Conservation (phyloP, 2,888 invertebrate species). For the Tupiocoris notatus region DNA sequence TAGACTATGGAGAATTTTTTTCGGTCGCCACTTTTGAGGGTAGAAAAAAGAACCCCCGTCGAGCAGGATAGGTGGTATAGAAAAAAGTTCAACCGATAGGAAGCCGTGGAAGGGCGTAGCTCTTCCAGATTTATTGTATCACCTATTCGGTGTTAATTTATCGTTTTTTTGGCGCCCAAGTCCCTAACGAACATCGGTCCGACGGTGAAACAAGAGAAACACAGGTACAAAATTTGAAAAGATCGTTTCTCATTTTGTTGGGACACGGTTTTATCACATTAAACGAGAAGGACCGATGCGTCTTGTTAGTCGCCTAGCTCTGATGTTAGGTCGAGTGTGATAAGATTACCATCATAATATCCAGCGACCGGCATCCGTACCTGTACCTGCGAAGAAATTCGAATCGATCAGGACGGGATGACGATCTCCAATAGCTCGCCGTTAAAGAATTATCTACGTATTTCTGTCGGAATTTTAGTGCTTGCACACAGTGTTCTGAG, state of each 20-base stretch:
- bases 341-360: background rate
- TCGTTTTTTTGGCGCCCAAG: slow-evolving; percentile 10
- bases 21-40: background rate
- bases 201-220: slow-evolving; percentile 10
- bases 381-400: too few species aligned
- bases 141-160: slow-evolving; percentile 35
- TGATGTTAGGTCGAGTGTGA: too few species aligned
- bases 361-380: background rate
- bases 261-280: background rate
- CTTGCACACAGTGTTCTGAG: too few species aligned
- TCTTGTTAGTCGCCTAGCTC: slow-evolving; percentile 4
- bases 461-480: too few species aligned
- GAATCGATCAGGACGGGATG: too few species aligned
- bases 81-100: background rate
- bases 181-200: background rate
- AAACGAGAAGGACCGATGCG: background rate
- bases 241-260: slow-evolving; percentile 12
- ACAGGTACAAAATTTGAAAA: slow-evolving; percentile 7
- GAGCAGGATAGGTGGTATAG: background rate
- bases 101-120: background rate
- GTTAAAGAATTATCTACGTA: too few species aligned
- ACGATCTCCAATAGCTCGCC: too few species aligned
- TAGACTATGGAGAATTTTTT: background rate
- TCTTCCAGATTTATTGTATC: slow-evolving; percentile 15
- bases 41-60: slow-evolving; percentile 13